Base-by-base conservation (phyloP, 2,888 invertebrate genomes). In the Agrotis puta region DNA sequence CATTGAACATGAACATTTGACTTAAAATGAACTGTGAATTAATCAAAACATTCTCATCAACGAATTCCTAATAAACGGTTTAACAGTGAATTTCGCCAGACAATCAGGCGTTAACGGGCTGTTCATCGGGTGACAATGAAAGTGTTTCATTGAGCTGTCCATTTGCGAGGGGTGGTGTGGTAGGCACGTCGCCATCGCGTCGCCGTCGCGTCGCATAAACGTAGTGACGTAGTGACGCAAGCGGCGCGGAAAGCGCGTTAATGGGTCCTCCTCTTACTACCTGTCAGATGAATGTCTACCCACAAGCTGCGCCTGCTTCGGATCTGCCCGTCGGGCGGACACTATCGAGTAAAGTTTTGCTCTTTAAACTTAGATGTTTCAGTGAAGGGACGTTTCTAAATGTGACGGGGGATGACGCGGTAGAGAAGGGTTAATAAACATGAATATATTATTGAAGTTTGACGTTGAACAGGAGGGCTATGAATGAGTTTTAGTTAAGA, bases 271-370 rank as follows among this genome's bases (percentile, higher is more conserved):
- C 86, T 85, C 85, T 83, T 84, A 87, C 89, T 88, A 90, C 89
- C 92, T 93, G 94, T 94, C 94, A 90, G 94, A 93, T 94, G 91
- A 94, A 87, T 94, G 94, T 94, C 94, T 66, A 83, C 81, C 78
- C 81, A 79, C 94, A 62, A 83, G 82, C 79, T 82, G 82, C 86
- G 81, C 83, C 64, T 81, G 79, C 82, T 84, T 79, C 82, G 84
- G 89, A 90, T 89, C 90, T 59, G 70, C 70, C 89, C n/a, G 13
- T 56, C 33, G 54, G 72, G 72, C 77, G 65, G 82, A 84, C 87
- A 83, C 70, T 85, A 82, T 83, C 79, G 85, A 85, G 87, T 81
- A 83, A 81, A 87, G 84, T 85, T 82, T 77, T 62, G 63, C 65
- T 69, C 79, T 79, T 83, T 80, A 78, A 80, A 80, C 83, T 79